Base-by-base conservation (phyloP, 2,797 vertebrate species). In the Gorsachius magnificus region DNA sequence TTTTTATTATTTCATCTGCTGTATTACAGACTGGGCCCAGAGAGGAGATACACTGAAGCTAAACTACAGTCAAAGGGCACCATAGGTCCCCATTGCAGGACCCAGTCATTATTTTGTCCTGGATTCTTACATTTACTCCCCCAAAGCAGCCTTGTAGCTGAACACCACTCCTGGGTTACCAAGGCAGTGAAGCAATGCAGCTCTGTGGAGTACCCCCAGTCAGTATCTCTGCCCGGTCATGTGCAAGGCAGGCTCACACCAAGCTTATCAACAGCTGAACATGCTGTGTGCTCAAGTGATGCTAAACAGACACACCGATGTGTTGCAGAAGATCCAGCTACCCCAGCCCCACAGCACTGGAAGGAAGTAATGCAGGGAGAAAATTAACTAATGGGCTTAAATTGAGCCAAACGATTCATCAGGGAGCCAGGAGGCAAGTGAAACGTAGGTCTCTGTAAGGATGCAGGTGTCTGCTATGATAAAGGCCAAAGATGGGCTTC, bases 371-470 rank as follows among this genome's bases (percentile, higher is more conserved):
- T 2, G 28, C 56, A 71, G 86, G 69, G 61, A 90, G 87, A 85
- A 96, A 95, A 94, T 64, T 45, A 91, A 43, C 48, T 87, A 53
- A 94, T 85, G 75, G 57, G 24, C 35, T 83, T 64, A 66, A 84
- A 83, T 95, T 70, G 74, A 80, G 38, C 33, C 3, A 0, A 72
- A 60, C 63, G n/a, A 51, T 75, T 76, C 18, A 17, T 78, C 7
- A 46, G 85, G 50, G 64, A 83, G 64, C 71, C 6, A 60, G 75
- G 22, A 93, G 33, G 36, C 53, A 76, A 51, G 15, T 18, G 43
- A 77, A 82, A 43, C 0, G 24, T n/a, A 26, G 36, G 50, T 78
- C 57, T 90, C 50, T 61, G 41, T 65, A 92, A 75, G 36, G 17
- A 36, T 12, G 46, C 0, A 3, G 14, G n/a, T 65, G 61, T 61